Percentiles rank a stretch among this genome's conserved stretches.
Evolutionary conservation across 2,113 vertebrate genomes (phyloP).

Genomic region (Notothenia rossii): DNA sequence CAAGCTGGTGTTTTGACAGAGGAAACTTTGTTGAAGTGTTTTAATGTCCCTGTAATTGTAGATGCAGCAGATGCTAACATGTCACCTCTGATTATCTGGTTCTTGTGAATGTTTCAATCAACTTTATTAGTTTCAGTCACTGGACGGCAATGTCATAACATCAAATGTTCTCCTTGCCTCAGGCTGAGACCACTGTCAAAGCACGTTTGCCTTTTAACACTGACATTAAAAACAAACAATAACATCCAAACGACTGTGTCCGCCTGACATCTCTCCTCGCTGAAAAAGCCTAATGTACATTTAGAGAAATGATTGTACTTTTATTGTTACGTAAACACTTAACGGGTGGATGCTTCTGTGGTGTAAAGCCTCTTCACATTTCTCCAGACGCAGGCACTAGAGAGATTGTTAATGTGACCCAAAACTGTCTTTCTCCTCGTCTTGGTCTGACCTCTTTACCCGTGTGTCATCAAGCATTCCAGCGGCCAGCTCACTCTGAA

Average conservation of each 20-base stretch:
- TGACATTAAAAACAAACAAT: background rate
- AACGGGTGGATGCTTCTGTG: background rate
- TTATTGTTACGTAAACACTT: too few species aligned
- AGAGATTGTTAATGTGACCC: conserved; percentile 42
- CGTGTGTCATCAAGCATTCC: conserved; percentile 31
- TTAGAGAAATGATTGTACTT: too few species aligned
- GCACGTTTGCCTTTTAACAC: too few species aligned
- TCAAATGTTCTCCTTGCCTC: background rate
- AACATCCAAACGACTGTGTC: background rate
- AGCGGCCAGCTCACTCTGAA: conserved; percentile 11
- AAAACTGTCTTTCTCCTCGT: conserved; percentile 38
- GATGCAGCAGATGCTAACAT: background rate
- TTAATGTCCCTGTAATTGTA: too few species aligned
- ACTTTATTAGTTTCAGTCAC: too few species aligned
- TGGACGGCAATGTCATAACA: background rate
- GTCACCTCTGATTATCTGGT: background rate
- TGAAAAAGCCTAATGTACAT: too few species aligned
- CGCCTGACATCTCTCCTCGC: background rate
- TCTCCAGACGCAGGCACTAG: conserved; percentile 24
- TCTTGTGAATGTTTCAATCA: too few species aligned
- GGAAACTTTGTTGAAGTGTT: too few species aligned
- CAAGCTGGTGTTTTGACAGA: background rate
- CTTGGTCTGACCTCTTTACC: conserved; percentile 15
- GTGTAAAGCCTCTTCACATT: background rate
- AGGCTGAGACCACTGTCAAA: background rate